A percentile compares a stretch with the other conserved stretches of the same genome.
Evolutionary conservation across 2,113 vertebrate species (phyloP).

Genomic region (Microcebus griseorufus): DNA sequence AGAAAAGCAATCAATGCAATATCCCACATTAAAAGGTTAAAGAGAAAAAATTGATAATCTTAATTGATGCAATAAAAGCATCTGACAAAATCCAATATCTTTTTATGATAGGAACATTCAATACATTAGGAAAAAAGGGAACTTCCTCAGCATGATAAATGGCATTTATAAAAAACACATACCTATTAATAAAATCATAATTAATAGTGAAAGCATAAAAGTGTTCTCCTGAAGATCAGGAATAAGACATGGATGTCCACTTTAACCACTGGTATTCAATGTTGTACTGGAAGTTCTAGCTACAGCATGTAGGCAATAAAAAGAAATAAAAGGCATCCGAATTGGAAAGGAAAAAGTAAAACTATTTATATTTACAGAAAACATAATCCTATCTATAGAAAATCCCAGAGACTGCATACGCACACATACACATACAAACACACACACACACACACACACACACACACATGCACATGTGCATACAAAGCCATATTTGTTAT

Average conservation of each 20-base stretch:
- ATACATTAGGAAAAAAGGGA: background rate
- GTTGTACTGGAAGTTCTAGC: background rate
- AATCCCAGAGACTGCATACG: background rate
- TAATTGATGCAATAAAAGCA: background rate
- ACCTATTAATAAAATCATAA: background rate
- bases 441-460: background rate
- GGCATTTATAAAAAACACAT: background rate
- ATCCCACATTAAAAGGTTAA: background rate
- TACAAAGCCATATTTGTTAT: background rate
- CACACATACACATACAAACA: background rate
- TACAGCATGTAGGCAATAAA: background rate
- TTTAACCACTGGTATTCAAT: background rate
- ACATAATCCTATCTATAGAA: background rate
- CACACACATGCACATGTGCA: background rate
- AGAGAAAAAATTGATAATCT: background rate
- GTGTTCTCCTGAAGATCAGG: background rate
- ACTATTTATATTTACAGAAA: background rate
- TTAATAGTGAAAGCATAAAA: background rate
- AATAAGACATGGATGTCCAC: background rate
- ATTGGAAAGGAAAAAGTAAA: background rate
- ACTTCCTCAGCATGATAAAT: background rate
- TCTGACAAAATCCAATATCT: background rate
- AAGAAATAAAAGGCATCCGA: background rate
- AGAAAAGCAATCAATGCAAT: background rate
- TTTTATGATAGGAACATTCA: background rate